Base-by-base conservation (phyloP, 1,140 invertebrate genomes). In the Hypothenemus hampei region DNA sequence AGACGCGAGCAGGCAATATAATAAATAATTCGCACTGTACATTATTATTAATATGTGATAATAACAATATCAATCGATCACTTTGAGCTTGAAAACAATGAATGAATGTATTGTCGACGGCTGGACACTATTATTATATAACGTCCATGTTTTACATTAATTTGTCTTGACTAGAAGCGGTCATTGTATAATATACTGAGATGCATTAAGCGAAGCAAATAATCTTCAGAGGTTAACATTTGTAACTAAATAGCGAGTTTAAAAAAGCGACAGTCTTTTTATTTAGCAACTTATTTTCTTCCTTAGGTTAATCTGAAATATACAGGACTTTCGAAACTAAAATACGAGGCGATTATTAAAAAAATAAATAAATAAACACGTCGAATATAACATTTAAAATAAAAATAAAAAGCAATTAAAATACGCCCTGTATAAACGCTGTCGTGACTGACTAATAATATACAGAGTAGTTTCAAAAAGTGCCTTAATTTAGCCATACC, bases 71-170 rank as follows among this genome's bases (percentile, higher is more conserved):
- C 6, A 29, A 37, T 15, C 13, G 18, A 37, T 37, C 16, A 37
- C 35, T 16, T 37, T 37, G 35, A 37, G 35, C 35, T 37, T 37
- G 7, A 37, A 37, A 11, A 37, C n/a, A n/a, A n/a, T n/a, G n/a
- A n/a, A n/a, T n/a, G 35, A 37, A 37, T 37, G 35, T 37, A 37
- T 37, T 37, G 35, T 37, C 35, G 18, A 37, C 15, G 35, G n/a
- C 15, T n/a, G 35, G 35, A 37, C 35, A n/a, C n/a, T n/a, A n/a
- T n/a, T n/a, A n/a, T n/a, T n/a, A n/a, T n/a, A n/a, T n/a, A n/a
- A n/a, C n/a, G n/a, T n/a, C n/a, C n/a, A n/a, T 37, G 15, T 15
- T 15, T 37, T 16, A 16, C 13, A 16, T 16, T 16, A 11, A 10
- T 8, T 31, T 31, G 10, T 37, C 16, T 37, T 37, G 35, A 37